Conservation (phyloP, 2,797 vertebrate genomes). For the Myripristis jacobus region DNA sequence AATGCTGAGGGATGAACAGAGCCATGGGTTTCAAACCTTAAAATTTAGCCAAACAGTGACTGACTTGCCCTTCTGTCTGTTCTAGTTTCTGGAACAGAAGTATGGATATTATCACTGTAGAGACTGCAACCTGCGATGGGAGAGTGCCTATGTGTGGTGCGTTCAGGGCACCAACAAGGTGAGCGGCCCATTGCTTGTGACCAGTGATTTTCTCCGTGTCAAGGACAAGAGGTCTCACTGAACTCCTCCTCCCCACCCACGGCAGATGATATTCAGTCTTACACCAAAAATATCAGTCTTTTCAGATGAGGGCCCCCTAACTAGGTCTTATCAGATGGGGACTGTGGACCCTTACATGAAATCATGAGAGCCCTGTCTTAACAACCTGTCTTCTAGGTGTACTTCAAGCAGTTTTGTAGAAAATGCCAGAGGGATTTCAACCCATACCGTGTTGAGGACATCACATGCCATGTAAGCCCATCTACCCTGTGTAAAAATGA, state of each 20-base stretch:
- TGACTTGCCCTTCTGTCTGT: neutral
- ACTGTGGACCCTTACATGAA: too few species aligned
- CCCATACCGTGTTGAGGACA: conserved; percentile 96
- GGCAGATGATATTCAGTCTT: too few species aligned
- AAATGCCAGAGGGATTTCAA: conserved; percentile 96
- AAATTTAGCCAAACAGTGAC: too few species aligned
- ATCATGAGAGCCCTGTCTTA: neutral
- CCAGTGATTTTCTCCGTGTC: too few species aligned
- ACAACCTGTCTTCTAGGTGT: conserved; percentile 83
- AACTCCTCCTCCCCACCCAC: too few species aligned
- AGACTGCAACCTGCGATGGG: conserved; percentile 96
- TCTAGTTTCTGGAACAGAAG: conserved; percentile 97
- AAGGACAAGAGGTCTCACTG: too few species aligned
- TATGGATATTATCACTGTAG: conserved; percentile 98
- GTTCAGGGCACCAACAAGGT: conserved; percentile 98
- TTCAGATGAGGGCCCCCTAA: too few species aligned
- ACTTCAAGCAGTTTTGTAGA: conserved; percentile 97
- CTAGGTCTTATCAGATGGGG: too few species aligned
- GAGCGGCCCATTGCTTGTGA: conserved; percentile 38
- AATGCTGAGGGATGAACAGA: too few species aligned
- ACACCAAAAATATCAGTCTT: too few species aligned
- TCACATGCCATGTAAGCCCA: conserved; percentile 91
- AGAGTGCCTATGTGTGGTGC: conserved; percentile 98
- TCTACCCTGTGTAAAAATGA: neutral
- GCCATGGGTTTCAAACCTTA: too few species aligned